Conservation (phyloP, 2,797 vertebrate genomes). For the Ptychobarbus kaznakovi region DNA sequence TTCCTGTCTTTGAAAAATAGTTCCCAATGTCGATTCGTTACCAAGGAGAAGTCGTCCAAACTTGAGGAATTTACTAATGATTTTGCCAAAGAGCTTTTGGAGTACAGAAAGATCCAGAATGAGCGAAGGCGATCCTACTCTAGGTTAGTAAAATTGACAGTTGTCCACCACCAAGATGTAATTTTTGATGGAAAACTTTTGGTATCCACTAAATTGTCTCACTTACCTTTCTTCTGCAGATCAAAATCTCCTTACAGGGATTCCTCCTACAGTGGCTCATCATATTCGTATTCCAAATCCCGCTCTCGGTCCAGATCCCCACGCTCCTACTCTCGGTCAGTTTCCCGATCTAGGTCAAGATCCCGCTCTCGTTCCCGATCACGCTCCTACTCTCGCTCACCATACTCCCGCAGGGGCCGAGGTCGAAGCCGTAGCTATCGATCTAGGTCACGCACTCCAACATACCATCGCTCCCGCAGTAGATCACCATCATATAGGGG, state of each 20-base stretch:
- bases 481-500: conserved; percentile 80
- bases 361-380: conserved; percentile 90
- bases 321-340: conserved; percentile 87
- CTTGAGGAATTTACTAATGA: conserved; percentile 99
- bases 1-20: conserved; percentile 53
- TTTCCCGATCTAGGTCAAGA: conserved; percentile 88
- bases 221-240: conserved; percentile 72
- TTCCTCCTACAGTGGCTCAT: conserved; percentile 86
- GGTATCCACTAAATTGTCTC: neutral
- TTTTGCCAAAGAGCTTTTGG: conserved; percentile 99
- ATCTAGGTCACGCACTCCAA: conserved; percentile 86
- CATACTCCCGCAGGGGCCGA: conserved; percentile 82
- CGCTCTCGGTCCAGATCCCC: conserved; percentile 86
- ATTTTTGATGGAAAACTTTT: neutral
- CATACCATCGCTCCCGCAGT: conserved; percentile 90
- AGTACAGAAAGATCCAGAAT: conserved; percentile 98
- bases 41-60: conserved; percentile 95
- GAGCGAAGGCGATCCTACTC: conserved; percentile 94
- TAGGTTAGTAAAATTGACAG: conserved; percentile 81
- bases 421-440: conserved; percentile 82
- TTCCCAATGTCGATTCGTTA: conserved; percentile 65
- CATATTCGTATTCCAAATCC: conserved; percentile 90
- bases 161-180: neutral
- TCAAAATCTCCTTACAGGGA: conserved; percentile 92
- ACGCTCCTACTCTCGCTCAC: conserved; percentile 86